phyloP scores from a whole-genome alignment of 2,888 invertebrate species.

The Halictus ligatus region DNA sequence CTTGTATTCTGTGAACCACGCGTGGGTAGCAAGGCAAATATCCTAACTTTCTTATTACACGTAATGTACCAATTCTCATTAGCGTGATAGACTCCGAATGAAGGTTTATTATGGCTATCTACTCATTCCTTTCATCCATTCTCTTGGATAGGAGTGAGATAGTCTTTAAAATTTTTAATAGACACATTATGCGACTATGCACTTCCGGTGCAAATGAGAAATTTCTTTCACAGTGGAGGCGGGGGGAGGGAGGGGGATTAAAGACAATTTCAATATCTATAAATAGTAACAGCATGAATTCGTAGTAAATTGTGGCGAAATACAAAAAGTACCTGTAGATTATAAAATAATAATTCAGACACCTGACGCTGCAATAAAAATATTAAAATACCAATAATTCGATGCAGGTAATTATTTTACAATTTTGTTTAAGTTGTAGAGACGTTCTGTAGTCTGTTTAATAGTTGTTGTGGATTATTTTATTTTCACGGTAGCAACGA shows the following conservation, averaged over 20 bases:
- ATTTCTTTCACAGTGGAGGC: not conserved
- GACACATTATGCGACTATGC: not conserved
- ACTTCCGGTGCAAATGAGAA: not conserved
- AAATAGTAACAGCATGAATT: not conserved
- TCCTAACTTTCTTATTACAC: not conserved
- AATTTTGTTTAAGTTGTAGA: not conserved
- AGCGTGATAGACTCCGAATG: not conserved
- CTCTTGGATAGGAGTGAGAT: not conserved
- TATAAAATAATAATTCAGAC: not conserved
- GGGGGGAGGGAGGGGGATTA: no score
- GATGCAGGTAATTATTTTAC: not conserved
- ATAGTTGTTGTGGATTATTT: not conserved
- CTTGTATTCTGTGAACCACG: not conserved
- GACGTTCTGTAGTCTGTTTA: not conserved
- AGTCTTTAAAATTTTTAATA: conserved; percentile 5
- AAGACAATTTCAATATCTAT: no score
- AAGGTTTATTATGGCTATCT: not conserved
- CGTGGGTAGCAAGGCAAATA: not conserved
- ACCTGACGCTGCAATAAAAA: not conserved
- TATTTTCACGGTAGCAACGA: not conserved
- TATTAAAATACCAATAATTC: not conserved
- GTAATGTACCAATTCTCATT: not conserved
- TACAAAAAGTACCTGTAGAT: not conserved
- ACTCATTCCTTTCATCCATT: not conserved
- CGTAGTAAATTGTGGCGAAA: not conserved